Conservation (phyloP, 2,113 vertebrate genomes). For the Triplophysa tibetana region DNA sequence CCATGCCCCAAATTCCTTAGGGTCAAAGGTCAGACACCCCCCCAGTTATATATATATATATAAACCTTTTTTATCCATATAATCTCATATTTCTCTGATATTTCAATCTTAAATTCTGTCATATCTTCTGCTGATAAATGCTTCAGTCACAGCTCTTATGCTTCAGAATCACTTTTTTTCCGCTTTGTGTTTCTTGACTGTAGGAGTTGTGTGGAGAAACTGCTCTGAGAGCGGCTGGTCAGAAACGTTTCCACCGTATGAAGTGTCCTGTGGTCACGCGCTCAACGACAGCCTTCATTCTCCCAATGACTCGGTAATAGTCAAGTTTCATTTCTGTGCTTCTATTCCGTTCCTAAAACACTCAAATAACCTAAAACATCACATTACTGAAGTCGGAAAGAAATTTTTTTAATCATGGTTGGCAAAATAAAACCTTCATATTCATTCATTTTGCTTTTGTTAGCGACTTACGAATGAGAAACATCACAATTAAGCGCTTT, state of each 20-base stretch:
- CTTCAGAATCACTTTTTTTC: neutral
- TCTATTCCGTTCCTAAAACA: neutral
- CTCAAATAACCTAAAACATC: neutral
- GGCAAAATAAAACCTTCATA: too few species aligned
- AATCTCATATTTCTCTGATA: too few species aligned
- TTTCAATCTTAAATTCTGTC: too few species aligned
- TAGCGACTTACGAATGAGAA: too few species aligned
- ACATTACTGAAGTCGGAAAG: too few species aligned
- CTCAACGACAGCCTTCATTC: constrained; percentile 71
- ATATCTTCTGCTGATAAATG: too few species aligned
- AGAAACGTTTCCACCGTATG: constrained; percentile 76
- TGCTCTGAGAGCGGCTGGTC: constrained; percentile 85
- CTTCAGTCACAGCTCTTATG: too few species aligned
- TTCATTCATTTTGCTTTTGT: too few species aligned
- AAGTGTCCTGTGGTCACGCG: constrained; percentile 80
- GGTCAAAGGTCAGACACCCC: constrained; percentile 52
- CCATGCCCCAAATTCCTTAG: constrained; percentile 82
- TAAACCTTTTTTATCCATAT: too few species aligned
- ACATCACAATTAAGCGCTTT: neutral
- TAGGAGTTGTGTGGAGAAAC: constrained; percentile 84
- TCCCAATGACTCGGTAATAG: constrained; percentile 25
- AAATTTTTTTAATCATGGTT: too few species aligned
- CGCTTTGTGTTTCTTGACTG: neutral
- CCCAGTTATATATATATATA: neutral
- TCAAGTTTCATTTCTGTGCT: neutral